These are phyloP conservation scores for Agelaius tricolor DNA, from an alignment of 2,113 vertebrate genomes.

Conservation along the genomic window DNA sequence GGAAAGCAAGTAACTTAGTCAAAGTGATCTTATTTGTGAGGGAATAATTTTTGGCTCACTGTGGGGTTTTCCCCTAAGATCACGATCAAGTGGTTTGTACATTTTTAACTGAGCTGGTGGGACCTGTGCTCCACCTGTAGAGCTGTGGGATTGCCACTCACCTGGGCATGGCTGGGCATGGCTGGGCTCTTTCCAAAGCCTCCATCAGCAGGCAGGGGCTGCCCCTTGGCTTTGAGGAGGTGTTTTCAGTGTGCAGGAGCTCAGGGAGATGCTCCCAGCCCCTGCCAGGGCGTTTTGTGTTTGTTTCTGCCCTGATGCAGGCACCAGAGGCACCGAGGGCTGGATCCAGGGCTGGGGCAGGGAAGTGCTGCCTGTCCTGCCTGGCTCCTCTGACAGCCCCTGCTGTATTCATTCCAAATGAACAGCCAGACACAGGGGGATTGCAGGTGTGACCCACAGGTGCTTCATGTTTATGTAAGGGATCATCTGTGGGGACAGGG, in stretches of 20 bases:
- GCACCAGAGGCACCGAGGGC: background rate
- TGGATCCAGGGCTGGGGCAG: background rate
- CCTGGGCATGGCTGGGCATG: background rate
- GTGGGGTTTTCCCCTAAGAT: background rate
- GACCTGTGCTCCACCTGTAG: background rate
- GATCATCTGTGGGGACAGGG: too few species aligned
- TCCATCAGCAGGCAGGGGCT: background rate
- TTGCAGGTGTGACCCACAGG: too few species aligned
- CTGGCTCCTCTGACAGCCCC: background rate
- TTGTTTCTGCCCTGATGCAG: background rate
- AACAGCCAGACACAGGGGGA: too few species aligned
- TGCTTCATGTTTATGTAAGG: too few species aligned
- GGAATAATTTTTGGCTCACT: background rate
- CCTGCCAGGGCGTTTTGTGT: fast-evolving
- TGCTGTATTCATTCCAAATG: too few species aligned
- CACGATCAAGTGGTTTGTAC: background rate
- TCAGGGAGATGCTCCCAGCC: background rate
- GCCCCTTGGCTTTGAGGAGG: background rate
- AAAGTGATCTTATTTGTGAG: conserved; percentile 35
- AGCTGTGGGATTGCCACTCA: background rate
- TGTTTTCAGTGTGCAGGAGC: background rate
- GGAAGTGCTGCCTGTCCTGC: background rate
- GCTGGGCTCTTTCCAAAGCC: background rate
- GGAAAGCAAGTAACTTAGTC: conserved; percentile 28
- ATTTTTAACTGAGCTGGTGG: background rate